Evolutionary conservation across 1,140 invertebrate genomes (phyloP).

Genomic region (Cyrtorhinus lividipennis): DNA sequence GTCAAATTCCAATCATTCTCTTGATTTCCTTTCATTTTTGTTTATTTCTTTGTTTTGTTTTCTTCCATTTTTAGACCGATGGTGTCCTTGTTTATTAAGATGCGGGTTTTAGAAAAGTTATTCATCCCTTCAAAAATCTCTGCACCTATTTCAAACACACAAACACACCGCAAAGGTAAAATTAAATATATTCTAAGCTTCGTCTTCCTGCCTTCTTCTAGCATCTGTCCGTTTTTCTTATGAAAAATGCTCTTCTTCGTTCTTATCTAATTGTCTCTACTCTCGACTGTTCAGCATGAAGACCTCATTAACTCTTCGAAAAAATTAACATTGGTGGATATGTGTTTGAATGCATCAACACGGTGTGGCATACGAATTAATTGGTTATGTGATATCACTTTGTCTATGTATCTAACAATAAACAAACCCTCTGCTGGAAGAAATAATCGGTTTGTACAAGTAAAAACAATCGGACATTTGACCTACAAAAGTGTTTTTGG

Average conservation of each 20-base stretch:
- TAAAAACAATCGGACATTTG: no score
- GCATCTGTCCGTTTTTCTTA: neutral
- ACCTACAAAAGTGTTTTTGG: no score
- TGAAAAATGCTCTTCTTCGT: neutral
- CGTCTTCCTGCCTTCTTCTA: conserved; percentile 4
- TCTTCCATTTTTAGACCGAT: conserved; percentile 18
- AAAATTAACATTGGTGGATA: neutral
- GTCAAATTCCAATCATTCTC: no score
- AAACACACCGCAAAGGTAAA: conserved; percentile 13
- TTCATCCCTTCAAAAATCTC: conserved; percentile 10
- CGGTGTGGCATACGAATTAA: no score
- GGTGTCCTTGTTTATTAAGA: conserved; percentile 21
- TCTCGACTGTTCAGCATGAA: conserved; percentile 6
- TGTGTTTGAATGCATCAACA: no score
- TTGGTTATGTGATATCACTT: no score
- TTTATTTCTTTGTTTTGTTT: conserved; percentile 18
- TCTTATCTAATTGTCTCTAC: neutral
- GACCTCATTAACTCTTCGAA: neutral
- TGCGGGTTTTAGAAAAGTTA: conserved; percentile 18
- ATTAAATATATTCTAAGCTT: conserved; percentile 10
- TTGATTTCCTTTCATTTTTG: conserved; percentile 13
- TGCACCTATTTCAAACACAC: conserved; percentile 9
- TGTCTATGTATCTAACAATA: no score
- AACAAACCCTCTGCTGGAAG: no score
- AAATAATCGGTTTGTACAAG: no score